A percentile compares a stretch with the other conserved stretches of the same genome.
Conservation (phyloP, 2,888 invertebrate genomes). For the Melanargia galathea region DNA sequence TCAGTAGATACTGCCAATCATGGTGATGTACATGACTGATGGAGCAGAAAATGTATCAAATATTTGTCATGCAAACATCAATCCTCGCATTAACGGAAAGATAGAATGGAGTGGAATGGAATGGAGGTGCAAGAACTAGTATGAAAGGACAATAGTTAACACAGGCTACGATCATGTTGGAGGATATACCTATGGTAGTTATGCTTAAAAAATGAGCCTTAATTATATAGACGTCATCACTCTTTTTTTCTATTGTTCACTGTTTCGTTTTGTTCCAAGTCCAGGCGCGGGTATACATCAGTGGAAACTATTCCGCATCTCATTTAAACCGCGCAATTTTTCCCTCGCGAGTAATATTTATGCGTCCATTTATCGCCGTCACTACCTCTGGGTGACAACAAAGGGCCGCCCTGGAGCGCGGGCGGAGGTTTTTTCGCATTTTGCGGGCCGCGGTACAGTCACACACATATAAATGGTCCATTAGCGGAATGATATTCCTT, state of each 20-base stretch:
- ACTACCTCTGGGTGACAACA: conserved; percentile 50
- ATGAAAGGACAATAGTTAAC: too few relatives aligned
- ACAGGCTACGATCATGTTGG: too few relatives aligned
- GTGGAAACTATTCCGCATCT: conserved; percentile 28
- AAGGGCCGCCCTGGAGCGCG: conserved; percentile 47
- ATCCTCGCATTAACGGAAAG: too few relatives aligned
- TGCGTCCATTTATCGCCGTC: conserved; percentile 43
- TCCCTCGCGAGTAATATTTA: conserved; percentile 38
- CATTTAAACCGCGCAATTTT: conserved; percentile 34
- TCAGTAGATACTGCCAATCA: too few relatives aligned
- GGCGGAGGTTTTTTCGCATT: conserved; percentile 46
- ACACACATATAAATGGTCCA: conserved; percentile 61
- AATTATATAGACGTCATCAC: not conserved
- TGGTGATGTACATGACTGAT: too few relatives aligned
- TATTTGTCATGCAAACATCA: too few relatives aligned
- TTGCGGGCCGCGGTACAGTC: conserved; percentile 35
- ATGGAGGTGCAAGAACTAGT: too few relatives aligned
- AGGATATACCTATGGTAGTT: too few relatives aligned
- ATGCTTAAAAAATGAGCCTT: too few relatives aligned
- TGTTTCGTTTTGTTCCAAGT: not conserved
- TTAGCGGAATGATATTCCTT: conserved; percentile 75
- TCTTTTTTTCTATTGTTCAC: not conserved
- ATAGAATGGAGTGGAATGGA: too few relatives aligned
- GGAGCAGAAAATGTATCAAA: too few relatives aligned
- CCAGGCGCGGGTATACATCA: not conserved